Conservation (phyloP, 1,140 invertebrate species). For the Anastrepha ludens region DNA sequence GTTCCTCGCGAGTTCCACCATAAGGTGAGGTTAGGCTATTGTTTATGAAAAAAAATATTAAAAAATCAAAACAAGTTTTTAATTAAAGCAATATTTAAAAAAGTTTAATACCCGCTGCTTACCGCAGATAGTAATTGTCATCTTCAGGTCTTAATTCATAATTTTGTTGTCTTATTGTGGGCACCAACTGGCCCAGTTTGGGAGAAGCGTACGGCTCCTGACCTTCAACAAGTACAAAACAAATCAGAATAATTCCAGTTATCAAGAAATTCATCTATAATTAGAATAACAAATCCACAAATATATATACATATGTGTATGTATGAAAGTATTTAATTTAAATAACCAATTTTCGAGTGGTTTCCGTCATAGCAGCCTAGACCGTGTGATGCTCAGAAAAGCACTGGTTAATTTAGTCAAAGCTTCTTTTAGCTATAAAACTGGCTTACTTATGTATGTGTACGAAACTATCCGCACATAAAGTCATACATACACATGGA, state of each 20-base stretch:
- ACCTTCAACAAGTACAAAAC: background rate
- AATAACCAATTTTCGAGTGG: background rate
- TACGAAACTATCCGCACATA: background rate
- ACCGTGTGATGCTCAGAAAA: background rate
- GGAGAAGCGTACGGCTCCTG: background rate
- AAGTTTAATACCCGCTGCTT: background rate
- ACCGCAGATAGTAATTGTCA: conserved; percentile 12
- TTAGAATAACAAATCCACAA: background rate
- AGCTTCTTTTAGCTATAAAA: background rate
- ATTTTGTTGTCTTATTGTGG: background rate
- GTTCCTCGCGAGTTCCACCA: background rate
- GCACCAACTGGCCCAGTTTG: background rate
- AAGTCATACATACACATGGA: too few relatives aligned
- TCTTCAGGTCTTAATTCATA: background rate
- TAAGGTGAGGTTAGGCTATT: background rate
- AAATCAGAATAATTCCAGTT: background rate
- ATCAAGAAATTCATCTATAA: background rate
- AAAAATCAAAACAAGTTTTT: background rate
- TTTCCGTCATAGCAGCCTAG: background rate
- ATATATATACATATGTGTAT: background rate
- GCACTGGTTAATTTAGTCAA: background rate
- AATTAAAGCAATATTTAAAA: background rate
- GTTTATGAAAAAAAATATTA: background rate
- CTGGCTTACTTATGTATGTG: background rate
- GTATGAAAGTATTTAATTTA: background rate